Conservation (phyloP, 1,140 invertebrate species). For the Arctopsyche grandis region DNA sequence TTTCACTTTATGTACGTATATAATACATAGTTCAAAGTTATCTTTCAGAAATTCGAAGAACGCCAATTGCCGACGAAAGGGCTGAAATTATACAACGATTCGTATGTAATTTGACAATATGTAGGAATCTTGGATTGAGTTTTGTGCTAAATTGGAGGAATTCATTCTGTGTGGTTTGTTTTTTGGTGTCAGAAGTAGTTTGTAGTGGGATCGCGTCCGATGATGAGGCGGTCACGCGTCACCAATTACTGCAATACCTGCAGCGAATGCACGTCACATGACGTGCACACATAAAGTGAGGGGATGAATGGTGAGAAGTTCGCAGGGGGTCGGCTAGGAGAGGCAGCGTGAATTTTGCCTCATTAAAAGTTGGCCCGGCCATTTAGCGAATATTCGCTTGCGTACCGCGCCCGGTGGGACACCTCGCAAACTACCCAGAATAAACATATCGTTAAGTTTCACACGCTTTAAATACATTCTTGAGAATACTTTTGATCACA, state of each 20-base stretch:
- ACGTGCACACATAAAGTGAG: not conserved
- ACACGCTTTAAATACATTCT: not conserved
- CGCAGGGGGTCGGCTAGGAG: not conserved
- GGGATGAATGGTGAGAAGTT: conserved; percentile 24
- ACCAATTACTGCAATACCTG: conserved; percentile 12
- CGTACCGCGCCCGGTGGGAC: conserved; percentile 21
- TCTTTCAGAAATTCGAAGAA: conserved; percentile 25
- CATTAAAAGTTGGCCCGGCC: conserved; percentile 50
- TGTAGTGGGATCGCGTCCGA: not conserved
- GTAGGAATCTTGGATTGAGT: not conserved
- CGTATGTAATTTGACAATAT: not conserved
- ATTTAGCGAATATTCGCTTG: conserved; percentile 29
- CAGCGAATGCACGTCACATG: conserved; percentile 3
- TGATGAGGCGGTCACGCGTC: not conserved
- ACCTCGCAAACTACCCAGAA: conserved; percentile 31
- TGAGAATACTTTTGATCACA: not conserved
- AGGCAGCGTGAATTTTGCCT: conserved; percentile 43
- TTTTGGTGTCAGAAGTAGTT: not conserved
- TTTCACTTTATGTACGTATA: not conserved
- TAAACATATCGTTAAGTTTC: conserved; percentile 33
- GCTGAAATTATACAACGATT: not conserved
- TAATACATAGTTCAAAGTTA: not conserved
- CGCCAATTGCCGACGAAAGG: conserved; percentile 1
- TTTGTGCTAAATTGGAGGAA: not conserved
- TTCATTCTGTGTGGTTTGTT: not conserved